A percentile compares a stretch with the other conserved stretches of the same genome.
Conservation (phyloP, 2,888 invertebrate species). For the Charanyca ferruginea region DNA sequence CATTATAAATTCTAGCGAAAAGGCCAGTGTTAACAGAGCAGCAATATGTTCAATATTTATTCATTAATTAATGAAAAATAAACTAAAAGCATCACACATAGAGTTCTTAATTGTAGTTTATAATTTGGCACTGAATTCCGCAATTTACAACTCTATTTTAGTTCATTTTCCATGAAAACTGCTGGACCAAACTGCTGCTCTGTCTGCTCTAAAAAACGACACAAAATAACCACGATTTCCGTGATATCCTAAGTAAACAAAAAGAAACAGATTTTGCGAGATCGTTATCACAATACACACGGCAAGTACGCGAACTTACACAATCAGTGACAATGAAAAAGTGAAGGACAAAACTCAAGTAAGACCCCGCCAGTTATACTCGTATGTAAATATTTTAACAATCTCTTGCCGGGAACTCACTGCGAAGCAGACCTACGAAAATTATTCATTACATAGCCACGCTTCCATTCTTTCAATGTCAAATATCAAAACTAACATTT, state of each 20-base stretch:
- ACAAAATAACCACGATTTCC: background rate
- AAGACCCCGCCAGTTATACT: constrained; percentile 56
- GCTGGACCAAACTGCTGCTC: too few species aligned
- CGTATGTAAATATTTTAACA: constrained; percentile 70
- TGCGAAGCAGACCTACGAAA: constrained; percentile 61
- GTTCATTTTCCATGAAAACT: too few species aligned
- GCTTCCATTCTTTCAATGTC: constrained; percentile 14
- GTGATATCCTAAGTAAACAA: constrained; percentile 2
- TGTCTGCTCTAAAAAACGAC: too few species aligned
- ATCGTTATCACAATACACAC: constrained; percentile 15
- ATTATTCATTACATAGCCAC: constrained; percentile 68
- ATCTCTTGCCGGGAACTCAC: constrained; percentile 63
- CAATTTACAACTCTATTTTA: too few species aligned
- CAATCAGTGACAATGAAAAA: constrained; percentile 32
- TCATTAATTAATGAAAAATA: too few species aligned
- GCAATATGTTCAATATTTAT: too few species aligned
- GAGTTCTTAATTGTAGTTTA: too few species aligned
- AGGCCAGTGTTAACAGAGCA: too few species aligned
- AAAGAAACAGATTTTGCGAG: constrained; percentile 24
- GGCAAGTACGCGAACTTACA: background rate
- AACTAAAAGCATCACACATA: too few species aligned
- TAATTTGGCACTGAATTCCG: too few species aligned
- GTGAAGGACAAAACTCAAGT: constrained; percentile 43
- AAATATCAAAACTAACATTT: constrained; percentile 35
- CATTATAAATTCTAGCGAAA: background rate